phyloP scores from a whole-genome alignment of 2,113 vertebrate species.

The Pholis gunnellus region DNA sequence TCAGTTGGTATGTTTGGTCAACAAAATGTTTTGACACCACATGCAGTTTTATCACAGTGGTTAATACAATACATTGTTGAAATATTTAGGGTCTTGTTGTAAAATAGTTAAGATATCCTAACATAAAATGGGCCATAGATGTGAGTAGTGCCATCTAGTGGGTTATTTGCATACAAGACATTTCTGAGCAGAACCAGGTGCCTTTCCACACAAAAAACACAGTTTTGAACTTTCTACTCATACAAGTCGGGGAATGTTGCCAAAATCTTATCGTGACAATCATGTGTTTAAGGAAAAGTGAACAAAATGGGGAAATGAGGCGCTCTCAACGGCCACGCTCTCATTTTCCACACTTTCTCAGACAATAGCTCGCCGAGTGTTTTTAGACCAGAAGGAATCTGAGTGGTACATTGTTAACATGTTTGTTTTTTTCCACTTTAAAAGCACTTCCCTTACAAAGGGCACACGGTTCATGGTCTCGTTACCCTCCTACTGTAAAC shows the following conservation, averaged over 20 bases:
- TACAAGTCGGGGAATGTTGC: slow-evolving; percentile 27
- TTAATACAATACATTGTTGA: background rate
- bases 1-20: background rate
- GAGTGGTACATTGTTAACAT: slow-evolving; percentile 59
- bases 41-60: background rate
- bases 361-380: slow-evolving; percentile 65
- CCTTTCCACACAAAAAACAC: slow-evolving; percentile 11
- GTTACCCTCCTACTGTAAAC: slow-evolving; percentile 44
- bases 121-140: background rate
- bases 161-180: background rate
- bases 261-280: slow-evolving; percentile 63
- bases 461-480: slow-evolving; percentile 52
- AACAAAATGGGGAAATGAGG: slow-evolving; percentile 77
- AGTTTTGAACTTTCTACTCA: background rate
- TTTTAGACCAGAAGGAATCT: slow-evolving; percentile 63
- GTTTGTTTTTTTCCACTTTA: slow-evolving; percentile 49
- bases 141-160: slow-evolving; percentile 55
- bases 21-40: background rate
- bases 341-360: slow-evolving; percentile 51
- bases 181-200: background rate
- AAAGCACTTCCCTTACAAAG: slow-evolving; percentile 63
- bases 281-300: slow-evolving; percentile 67
- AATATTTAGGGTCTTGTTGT: background rate
- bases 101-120: background rate
- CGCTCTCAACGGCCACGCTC: slow-evolving; percentile 62